Evolutionary conservation across 2,797 vertebrate genomes (phyloP), one percentile per base, ranked within the genome.

Genomic region (Artibeus jamaicensis): DNA sequence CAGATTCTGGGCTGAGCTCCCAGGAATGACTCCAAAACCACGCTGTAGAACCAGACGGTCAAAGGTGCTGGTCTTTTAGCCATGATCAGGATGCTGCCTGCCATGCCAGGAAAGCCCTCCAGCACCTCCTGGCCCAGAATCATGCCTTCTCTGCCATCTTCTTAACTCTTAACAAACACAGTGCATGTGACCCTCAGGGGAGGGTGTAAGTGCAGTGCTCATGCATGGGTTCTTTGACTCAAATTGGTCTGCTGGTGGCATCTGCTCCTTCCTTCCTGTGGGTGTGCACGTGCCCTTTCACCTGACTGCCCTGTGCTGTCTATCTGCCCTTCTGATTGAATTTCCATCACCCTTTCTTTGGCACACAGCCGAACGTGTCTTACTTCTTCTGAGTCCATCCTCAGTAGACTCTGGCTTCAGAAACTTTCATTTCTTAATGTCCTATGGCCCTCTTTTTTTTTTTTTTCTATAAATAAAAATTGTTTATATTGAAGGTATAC

Each of bases 351-450:
- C 53, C 34, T 77, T 39, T 68, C 34, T 71, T 92, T 73, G 77
- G 26, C 3, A 4, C 15, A 3, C 21, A 73, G 22, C 34, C 67
- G 0, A 19, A 48, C 50, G 9, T 76, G 44, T 34, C 68, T 86
- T 59, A 29, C 59, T 89, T 93, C 48, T 79, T 71, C 67, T 7
- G 79, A 68, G 14, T 48, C 70, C 9, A 76, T 74, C 70, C 44
- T 92, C 9, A 26, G 59, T 15, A 74, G 85, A 50, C 78, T 76
- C 71, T 76, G 44, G 32, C 62, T 93, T 81, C 2, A 70, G 26
- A 39, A 73, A 62, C 9, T 50, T 92, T 83, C 4, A 8, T 62
- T 79, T 44, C 34, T 29, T 42, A 55, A 68, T 55, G 4, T 42
- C 55, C 15, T 82, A 21, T 3, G 16, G 34, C 34, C 42, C 3